Conservation (phyloP, 2,113 vertebrate species). For the Chaetodon auriga region DNA sequence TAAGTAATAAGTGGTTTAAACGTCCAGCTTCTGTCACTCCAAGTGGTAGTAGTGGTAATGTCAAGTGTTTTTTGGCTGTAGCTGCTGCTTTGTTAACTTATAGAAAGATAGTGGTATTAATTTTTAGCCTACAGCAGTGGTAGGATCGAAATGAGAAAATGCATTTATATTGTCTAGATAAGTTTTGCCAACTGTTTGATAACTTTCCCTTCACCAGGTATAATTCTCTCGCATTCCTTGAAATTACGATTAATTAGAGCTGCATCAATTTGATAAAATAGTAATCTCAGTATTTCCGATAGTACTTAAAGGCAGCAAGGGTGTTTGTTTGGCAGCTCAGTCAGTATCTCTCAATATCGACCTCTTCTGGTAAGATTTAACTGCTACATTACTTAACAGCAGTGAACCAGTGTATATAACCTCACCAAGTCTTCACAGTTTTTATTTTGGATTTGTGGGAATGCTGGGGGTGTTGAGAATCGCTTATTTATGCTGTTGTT, state of each 20-base stretch:
- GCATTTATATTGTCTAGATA: background rate
- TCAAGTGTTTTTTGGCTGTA: too few relatives aligned
- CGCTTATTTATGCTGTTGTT: conserved; percentile 13
- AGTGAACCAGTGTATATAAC: background rate
- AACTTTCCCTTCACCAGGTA: background rate
- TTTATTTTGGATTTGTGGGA: background rate
- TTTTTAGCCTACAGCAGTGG: too few relatives aligned
- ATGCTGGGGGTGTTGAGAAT: background rate
- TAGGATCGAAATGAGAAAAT: background rate
- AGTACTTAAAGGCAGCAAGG: background rate
- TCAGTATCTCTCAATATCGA: background rate
- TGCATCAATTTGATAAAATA: background rate
- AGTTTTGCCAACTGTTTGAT: background rate
- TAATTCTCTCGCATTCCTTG: background rate
- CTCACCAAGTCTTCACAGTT: too few relatives aligned
- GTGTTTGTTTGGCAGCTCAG: conserved; percentile 26
- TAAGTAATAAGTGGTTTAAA: too few relatives aligned
- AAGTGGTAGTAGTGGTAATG: too few relatives aligned
- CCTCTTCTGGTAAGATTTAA: conserved; percentile 29
- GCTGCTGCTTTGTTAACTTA: too few relatives aligned
- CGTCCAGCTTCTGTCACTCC: too few relatives aligned
- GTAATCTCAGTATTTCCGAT: background rate
- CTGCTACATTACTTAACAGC: background rate
- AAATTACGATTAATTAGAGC: background rate
- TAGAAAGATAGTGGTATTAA: background rate